A percentile compares a stretch with the other conserved stretches of the same genome.
Conservation (phyloP, 2,888 invertebrate genomes). For the Mechanitis messenoides region DNA sequence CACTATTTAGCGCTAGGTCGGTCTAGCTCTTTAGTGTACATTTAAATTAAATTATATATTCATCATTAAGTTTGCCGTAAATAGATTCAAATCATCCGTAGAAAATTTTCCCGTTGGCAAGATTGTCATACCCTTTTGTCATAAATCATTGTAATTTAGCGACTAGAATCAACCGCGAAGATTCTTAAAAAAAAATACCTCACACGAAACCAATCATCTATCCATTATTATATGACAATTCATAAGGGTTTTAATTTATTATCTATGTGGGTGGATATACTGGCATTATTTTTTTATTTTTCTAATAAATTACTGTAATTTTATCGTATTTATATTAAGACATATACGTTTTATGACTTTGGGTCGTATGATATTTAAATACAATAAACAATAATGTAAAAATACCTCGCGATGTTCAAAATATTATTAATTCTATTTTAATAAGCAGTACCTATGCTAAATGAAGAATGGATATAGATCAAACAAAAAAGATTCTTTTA, state of each 20-base stretch:
- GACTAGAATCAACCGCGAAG: conserved; percentile 49
- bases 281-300: conserved; percentile 67
- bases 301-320: conserved; percentile 62
- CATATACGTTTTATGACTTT: conserved; percentile 27
- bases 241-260: conserved; percentile 76
- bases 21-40: neutral
- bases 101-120: neutral
- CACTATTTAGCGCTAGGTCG: too few relatives aligned
- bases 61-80: neutral
- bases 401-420: too few relatives aligned
- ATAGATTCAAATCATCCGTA: neutral
- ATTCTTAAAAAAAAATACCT: conserved; percentile 72
- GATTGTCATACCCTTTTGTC: conserved; percentile 13
- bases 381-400: conserved; percentile 5
- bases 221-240: conserved; percentile 66
- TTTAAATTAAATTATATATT: neutral
- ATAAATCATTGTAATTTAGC: conserved; percentile 66
- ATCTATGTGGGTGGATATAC: conserved; percentile 75
- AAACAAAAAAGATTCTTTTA: too few relatives aligned
- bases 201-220: conserved; percentile 70
- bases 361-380: conserved; percentile 32
- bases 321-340: conserved; percentile 57
- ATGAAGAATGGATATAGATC: too few relatives aligned
- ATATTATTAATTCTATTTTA: too few relatives aligned
- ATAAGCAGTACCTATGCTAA: too few relatives aligned